These are phyloP conservation scores for Caenorhabditis sp. DNA, from an alignment of 2,888 invertebrate species.

Conservation along the genomic window DNA sequence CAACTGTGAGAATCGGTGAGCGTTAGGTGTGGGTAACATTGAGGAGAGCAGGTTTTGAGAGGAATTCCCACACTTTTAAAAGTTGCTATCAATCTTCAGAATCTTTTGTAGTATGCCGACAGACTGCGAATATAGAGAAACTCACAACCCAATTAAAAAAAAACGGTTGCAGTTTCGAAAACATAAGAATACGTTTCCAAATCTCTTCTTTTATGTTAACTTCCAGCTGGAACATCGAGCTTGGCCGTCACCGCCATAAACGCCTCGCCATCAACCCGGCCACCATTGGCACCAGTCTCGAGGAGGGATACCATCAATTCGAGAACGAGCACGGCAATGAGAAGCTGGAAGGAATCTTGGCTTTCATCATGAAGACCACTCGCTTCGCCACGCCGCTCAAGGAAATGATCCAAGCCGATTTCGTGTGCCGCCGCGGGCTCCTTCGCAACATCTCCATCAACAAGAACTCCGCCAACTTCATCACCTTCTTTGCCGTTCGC, in stretches of 20 bases:
- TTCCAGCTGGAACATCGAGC: conserved; percentile 43
- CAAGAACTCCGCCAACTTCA: conserved; percentile 8
- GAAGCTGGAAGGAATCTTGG: conserved; percentile 35
- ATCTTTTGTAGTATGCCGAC: no score
- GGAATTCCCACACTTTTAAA: no score
- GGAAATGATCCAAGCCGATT: conserved; percentile 34
- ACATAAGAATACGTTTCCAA: no score
- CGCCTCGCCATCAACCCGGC: not conserved
- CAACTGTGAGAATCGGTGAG: conserved; percentile 37
- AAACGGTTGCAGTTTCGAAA: no score
- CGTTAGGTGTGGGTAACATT: not conserved
- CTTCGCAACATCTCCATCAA: conserved; percentile 47
- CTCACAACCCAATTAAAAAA: no score
- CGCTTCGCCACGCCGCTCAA: conserved; percentile 26
- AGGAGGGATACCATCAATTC: conserved; percentile 34
- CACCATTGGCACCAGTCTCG: conserved; percentile 33
- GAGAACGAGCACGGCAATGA: conserved; percentile 50
- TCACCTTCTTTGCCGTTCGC: conserved; percentile 43
- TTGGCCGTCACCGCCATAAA: conserved; percentile 42
- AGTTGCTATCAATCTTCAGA: no score
- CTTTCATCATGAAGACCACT: conserved; percentile 32
- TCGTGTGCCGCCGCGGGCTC: conserved; percentile 51
- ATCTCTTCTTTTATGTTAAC: no score
- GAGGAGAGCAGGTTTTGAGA: no score
- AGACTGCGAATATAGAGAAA: no score